These are phyloP conservation scores for Exephanes ischioxanthus DNA, from an alignment of 2,888 invertebrate species.

Conservation along the genomic window DNA sequence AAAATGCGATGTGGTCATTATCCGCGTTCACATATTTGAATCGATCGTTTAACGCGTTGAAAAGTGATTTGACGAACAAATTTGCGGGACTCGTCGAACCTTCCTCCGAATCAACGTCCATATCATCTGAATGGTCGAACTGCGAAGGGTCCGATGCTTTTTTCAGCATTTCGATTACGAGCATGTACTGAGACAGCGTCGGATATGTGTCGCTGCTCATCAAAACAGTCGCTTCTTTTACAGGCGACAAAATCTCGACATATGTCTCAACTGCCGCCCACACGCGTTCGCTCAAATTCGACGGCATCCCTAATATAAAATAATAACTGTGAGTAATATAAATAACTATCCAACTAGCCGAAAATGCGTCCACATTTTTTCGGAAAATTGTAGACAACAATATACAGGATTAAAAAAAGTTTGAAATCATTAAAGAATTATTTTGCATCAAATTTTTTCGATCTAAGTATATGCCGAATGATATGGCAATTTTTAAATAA, in stretches of 20 bases:
- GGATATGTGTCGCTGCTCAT: constrained; percentile 49
- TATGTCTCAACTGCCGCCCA: constrained; percentile 30
- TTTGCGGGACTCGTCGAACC: background rate
- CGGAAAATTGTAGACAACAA: too few relatives aligned
- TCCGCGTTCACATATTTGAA: background rate
- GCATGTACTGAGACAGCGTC: constrained; percentile 37
- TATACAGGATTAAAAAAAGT: too few relatives aligned
- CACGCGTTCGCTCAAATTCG: constrained; percentile 25
- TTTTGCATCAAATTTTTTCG: too few relatives aligned
- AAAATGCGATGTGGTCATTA: background rate
- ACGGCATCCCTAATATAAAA: constrained; percentile 1
- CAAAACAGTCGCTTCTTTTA: constrained; percentile 43
- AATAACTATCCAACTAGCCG: too few relatives aligned
- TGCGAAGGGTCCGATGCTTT: constrained; percentile 4
- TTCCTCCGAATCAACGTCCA: background rate
- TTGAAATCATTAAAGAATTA: too few relatives aligned
- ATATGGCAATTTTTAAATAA: too few relatives aligned
- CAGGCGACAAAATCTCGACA: constrained; percentile 24
- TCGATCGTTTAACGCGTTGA: background rate
- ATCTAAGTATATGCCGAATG: too few relatives aligned
- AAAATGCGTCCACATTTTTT: too few relatives aligned
- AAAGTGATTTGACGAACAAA: background rate
- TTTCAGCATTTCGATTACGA: constrained; percentile 21
- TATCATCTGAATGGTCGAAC: background rate
- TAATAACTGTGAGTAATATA: too few relatives aligned